Conservation (phyloP, 2,888 invertebrate genomes). For the Ditula angustiorana region DNA sequence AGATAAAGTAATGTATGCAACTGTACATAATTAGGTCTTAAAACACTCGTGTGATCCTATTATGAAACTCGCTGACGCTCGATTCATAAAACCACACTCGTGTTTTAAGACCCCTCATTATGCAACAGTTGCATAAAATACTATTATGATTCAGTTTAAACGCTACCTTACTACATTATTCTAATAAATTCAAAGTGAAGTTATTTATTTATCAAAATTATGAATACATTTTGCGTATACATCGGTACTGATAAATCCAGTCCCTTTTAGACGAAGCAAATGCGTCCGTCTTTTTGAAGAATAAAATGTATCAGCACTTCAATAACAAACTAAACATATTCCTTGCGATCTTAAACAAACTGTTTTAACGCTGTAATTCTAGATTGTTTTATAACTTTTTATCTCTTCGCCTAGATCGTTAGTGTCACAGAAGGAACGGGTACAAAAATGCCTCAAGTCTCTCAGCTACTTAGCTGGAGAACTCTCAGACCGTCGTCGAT, state of each 20-base stretch:
- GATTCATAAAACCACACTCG: no score
- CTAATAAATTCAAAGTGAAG: no score
- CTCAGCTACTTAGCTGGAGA: conserved; percentile 3
- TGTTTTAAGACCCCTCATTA: no score
- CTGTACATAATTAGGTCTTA: no score
- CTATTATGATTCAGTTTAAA: no score
- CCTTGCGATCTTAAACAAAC: not conserved
- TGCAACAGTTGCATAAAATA: no score
- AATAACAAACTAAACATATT: no score
- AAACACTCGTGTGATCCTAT: no score
- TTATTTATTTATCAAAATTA: not conserved
- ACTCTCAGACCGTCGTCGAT: conserved; percentile 1
- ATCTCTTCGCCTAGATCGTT: conserved; percentile 19
- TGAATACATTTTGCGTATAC: not conserved
- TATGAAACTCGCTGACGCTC: no score
- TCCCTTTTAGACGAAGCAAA: not conserved
- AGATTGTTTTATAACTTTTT: conserved; percentile 20
- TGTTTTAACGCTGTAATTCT: not conserved
- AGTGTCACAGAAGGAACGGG: conserved; percentile 20
- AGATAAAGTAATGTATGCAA: no score
- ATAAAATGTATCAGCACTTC: no score
- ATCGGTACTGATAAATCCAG: not conserved
- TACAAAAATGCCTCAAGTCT: conserved; percentile 26
- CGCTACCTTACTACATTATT: no score
- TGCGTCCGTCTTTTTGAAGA: not conserved